These are phyloP conservation scores for Amblyornis subalaris DNA, from an alignment of 2,113 vertebrate genomes.

Conservation along the genomic window DNA sequence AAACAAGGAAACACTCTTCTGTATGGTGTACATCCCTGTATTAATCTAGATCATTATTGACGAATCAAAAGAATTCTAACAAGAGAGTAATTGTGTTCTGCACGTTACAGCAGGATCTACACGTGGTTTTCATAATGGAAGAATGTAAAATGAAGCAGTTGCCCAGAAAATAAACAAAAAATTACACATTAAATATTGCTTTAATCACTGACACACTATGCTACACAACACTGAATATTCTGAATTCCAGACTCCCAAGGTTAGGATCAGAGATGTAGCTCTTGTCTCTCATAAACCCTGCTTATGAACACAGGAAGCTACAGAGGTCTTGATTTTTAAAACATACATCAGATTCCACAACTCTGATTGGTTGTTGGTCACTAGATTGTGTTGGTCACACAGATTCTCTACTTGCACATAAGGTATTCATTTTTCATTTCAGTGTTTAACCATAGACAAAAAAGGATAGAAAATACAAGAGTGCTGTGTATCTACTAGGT, in stretches of 20 bases:
- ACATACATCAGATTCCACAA: neutral
- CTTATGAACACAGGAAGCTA: neutral
- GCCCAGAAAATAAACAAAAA: neutral
- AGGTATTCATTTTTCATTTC: neutral
- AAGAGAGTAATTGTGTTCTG: neutral
- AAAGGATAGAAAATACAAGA: neutral
- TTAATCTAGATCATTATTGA: neutral
- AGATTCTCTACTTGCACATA: neutral
- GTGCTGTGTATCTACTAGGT: neutral
- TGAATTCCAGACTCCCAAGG: neutral
- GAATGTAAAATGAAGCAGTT: neutral
- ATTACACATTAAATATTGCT: neutral
- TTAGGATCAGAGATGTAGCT: neutral
- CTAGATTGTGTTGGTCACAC: no score
- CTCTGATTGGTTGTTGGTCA: neutral
- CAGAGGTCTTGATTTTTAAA: neutral
- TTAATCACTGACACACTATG: neutral
- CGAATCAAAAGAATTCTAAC: neutral
- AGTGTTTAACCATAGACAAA: neutral
- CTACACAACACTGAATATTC: neutral
- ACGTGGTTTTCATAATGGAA: neutral
- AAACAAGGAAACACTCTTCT: neutral
- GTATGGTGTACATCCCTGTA: neutral
- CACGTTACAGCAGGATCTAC: neutral
- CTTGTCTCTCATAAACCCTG: neutral